Conservation (phyloP, 2,113 vertebrate genomes). For the Odobenus rosmarus region DNA sequence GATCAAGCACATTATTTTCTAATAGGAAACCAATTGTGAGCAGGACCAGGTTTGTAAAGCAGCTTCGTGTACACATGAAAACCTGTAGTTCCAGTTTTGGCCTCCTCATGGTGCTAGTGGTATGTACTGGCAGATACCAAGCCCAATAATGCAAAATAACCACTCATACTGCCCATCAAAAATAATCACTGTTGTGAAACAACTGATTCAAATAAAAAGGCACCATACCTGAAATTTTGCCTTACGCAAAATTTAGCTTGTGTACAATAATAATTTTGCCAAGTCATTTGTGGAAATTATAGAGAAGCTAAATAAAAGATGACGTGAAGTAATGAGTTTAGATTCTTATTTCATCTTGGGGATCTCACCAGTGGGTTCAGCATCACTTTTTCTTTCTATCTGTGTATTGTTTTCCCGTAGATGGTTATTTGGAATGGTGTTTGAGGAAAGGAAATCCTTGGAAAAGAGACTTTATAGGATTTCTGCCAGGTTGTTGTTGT, state of each 20-base stretch:
- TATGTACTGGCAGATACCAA: neutral
- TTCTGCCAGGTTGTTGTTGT: conserved; percentile 36
- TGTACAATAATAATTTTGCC: neutral
- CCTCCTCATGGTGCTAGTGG: conserved; percentile 71
- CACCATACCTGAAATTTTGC: neutral
- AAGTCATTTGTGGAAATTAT: neutral
- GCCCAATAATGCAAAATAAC: neutral
- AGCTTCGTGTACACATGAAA: neutral
- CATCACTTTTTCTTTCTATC: neutral
- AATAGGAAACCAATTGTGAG: neutral
- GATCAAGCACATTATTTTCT: neutral
- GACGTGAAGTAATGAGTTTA: neutral
- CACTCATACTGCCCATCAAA: neutral
- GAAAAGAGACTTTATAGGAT: neutral
- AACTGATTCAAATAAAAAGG: neutral
- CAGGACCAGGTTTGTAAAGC: neutral
- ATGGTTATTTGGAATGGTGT: neutral
- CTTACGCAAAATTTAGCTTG: conserved; percentile 14
- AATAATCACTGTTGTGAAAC: neutral
- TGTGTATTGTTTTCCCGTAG: neutral
- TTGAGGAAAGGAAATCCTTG: conserved; percentile 10
- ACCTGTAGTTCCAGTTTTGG: conserved; percentile 56
- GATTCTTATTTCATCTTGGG: neutral
- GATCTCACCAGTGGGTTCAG: neutral
- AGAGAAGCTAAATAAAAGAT: neutral